phyloP scores from a whole-genome alignment of 2,113 vertebrate genomes.

The Nycticryphes semicollaris region DNA sequence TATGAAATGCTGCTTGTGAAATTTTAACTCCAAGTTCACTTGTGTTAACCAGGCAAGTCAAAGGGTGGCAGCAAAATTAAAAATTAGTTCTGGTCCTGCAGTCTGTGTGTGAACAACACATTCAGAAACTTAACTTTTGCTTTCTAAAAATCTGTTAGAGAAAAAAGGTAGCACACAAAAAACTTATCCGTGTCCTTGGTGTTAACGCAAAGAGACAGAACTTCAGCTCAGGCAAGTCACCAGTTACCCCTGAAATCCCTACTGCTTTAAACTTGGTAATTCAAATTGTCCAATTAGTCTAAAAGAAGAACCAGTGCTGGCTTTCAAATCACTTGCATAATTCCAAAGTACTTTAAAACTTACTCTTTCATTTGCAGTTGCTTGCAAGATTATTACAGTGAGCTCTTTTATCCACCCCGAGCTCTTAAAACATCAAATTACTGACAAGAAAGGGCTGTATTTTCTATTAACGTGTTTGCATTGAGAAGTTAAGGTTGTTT shows the following conservation, averaged over 20 bases:
- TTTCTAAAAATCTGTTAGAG: not conserved
- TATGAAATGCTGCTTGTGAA: slow-evolving; percentile 31
- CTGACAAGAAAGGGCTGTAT: not conserved
- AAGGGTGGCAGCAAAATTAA: slow-evolving; percentile 54
- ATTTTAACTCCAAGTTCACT: slow-evolving; percentile 58
- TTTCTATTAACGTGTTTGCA: not conserved
- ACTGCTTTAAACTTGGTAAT: not conserved
- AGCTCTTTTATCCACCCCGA: not conserved
- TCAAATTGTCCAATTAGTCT: not conserved
- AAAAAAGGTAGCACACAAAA: not conserved
- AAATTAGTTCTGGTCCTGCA: slow-evolving; percentile 45
- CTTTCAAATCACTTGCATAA: slow-evolving; percentile 1
- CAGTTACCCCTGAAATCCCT: not conserved
- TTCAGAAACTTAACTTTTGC: not conserved
- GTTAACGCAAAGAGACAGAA: not conserved
- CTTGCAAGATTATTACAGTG: not conserved
- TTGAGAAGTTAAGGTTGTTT: not conserved
- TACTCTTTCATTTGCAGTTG: not conserved
- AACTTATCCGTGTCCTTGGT: not conserved
- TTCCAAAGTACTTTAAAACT: not conserved
- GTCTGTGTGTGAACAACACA: not conserved
- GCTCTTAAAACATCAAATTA: not conserved
- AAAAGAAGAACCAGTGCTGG: not conserved
- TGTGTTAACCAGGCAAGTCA: slow-evolving; percentile 44
- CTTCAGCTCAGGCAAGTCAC: not conserved